Conservation (phyloP, 1,140 invertebrate species). For the Capitella teleta region DNA sequence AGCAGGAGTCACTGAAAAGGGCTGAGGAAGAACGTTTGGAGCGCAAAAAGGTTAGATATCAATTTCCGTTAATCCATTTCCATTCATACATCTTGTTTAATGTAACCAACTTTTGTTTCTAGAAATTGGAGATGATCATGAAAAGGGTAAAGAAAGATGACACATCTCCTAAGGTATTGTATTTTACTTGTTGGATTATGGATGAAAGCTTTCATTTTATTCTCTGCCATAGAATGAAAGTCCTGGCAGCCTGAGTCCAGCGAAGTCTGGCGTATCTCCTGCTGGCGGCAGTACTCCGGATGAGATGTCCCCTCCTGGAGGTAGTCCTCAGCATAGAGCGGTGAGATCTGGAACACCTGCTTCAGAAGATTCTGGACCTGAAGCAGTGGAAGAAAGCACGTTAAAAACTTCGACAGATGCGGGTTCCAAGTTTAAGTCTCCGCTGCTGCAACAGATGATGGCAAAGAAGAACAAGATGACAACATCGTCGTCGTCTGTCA, state of each 20-base stretch:
- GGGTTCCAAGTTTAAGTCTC: conserved; percentile 3
- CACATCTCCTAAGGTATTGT: conserved; percentile 1
- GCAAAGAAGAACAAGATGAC: no score
- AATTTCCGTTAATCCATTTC: background rate
- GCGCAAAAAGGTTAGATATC: conserved; percentile 6
- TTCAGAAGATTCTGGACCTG: background rate
- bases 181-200: background rate
- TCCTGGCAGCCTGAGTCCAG: background rate
- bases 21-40: conserved; percentile 7
- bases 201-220: background rate
- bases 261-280: background rate
- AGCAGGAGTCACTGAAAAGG: background rate
- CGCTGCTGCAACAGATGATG: conserved; percentile 1
- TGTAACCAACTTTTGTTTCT: background rate
- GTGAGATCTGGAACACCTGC: background rate
- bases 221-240: background rate
- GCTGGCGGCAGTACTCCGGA: background rate
- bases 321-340: background rate
- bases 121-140: conserved; percentile 8
- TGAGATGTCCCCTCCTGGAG: background rate
- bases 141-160: conserved; percentile 6
- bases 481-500: no score
- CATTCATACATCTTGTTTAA: background rate
- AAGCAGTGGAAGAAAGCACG: no score
- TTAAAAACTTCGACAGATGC: background rate